phyloP scores from a whole-genome alignment of 2,113 vertebrate genomes.

The Epinephelus moara region DNA sequence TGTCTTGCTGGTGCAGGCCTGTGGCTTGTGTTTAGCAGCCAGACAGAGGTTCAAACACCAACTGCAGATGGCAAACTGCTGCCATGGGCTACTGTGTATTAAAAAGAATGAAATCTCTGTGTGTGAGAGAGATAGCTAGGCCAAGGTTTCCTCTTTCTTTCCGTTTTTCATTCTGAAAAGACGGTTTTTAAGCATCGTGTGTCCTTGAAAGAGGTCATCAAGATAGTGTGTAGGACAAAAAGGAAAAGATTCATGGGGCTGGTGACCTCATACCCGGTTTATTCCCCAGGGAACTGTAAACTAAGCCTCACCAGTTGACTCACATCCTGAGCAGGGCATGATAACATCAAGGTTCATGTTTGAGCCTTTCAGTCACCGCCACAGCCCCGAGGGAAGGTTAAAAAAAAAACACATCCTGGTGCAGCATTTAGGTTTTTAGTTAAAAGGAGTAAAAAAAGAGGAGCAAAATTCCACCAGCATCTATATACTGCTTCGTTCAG shows the following conservation, averaged over 20 bases:
- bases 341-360: constrained; percentile 76
- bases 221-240: constrained; percentile 54
- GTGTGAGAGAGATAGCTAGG: constrained; percentile 15
- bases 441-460: constrained; percentile 3
- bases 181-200: background rate
- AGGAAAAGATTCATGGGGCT: constrained; percentile 55
- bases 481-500: background rate
- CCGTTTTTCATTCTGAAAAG: constrained; percentile 12
- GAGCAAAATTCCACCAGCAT: background rate
- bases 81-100: constrained; percentile 32
- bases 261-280: constrained; percentile 63
- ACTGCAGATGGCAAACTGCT: constrained; percentile 45
- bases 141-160: background rate
- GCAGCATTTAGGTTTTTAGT: constrained; percentile 19
- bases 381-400: constrained; percentile 32
- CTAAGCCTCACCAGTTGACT: constrained; percentile 63
- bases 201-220: constrained; percentile 73
- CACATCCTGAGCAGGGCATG: constrained; percentile 45
- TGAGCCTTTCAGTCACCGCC: constrained; percentile 61
- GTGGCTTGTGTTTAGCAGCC: constrained; percentile 45
- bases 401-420: constrained; percentile 10
- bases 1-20: constrained; percentile 23
- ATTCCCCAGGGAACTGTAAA: constrained; percentile 61
- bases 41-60: constrained; percentile 50
- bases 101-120: background rate